phyloP scores from a whole-genome alignment of 2,888 invertebrate species.

The Sarcophaga rosellei region DNA sequence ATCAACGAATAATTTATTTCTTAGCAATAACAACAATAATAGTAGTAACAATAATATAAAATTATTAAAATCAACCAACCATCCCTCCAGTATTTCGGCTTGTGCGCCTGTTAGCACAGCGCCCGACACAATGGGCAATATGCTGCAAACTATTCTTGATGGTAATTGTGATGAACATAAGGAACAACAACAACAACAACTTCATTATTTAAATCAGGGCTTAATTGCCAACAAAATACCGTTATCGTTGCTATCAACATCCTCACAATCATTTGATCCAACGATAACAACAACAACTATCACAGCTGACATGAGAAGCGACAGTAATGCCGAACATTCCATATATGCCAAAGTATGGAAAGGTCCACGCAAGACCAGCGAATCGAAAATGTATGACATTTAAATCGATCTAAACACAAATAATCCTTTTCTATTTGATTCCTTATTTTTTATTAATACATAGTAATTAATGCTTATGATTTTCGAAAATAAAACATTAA shows the following conservation, averaged over 20 bases:
- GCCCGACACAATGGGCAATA: slow-evolving; percentile 68
- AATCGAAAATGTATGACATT: slow-evolving; percentile 80
- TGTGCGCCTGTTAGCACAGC: slow-evolving; percentile 48
- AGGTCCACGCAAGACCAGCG: slow-evolving; percentile 80
- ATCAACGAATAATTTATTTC: slow-evolving; percentile 71
- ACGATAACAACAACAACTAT: slow-evolving; percentile 66
- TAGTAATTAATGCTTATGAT: slow-evolving; percentile 17
- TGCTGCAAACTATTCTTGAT: slow-evolving; percentile 60
- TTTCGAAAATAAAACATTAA: slow-evolving; percentile 45
- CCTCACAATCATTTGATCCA: slow-evolving; percentile 60
- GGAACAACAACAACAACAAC: slow-evolving; percentile 39
- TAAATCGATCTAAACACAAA: slow-evolving; percentile 7
- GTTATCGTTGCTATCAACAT: slow-evolving; percentile 26
- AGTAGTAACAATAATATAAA: slow-evolving; percentile 71
- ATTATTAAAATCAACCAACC: slow-evolving; percentile 76
- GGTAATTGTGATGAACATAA: slow-evolving; percentile 73
- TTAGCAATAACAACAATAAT: slow-evolving; percentile 72
- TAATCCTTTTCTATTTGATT: background rate
- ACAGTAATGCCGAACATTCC: slow-evolving; percentile 76
- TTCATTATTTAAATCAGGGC: slow-evolving; percentile 50
- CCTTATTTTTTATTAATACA: slow-evolving; percentile 24
- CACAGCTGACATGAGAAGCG: slow-evolving; percentile 71
- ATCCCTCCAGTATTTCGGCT: slow-evolving; percentile 75
- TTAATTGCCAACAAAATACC: slow-evolving; percentile 57
- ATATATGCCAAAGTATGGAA: slow-evolving; percentile 82